Base-by-base conservation (phyloP, 2,113 vertebrate genomes). In the Xenopus tropicalis region DNA sequence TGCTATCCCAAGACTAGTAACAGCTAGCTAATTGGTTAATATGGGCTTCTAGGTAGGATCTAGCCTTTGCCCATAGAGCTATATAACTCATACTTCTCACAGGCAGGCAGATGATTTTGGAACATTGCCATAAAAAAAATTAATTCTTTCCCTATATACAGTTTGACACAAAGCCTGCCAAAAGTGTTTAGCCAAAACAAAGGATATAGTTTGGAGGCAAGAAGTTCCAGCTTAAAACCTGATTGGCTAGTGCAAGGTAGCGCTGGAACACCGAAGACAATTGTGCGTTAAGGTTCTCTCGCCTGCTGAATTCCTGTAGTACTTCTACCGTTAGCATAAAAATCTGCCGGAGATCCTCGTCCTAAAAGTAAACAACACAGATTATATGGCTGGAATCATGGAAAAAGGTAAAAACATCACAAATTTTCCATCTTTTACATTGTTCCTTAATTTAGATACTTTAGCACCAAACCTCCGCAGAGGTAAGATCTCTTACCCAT, bases 181-280 rank as follows among this genome's bases (percentile, higher is more conserved):
- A 37, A 37, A 37, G 29, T 9, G 10, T 37, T 37, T 37, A 37
- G 29, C 29, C 29, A 37, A 9, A 37, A 37, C 10, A 88, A 98
- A 98, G 95, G 97, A 99, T 99, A 99, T 99, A 87, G 90, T 98
- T 98, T 65, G 97, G 96, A 78, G 97, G 97, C 84, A 99, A 90
- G 83, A 99, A 99, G 88, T 99, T 99, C 97, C 97, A 98, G 87
- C 97, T 98, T 87, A 99, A 91, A 80, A 98, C 95, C 83, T 98
- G 96, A 86, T 98, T 99, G 85, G 97, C 95, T 64, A 99, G 91
- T 80, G 96, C 91, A 85, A 99, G 90, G 80, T 98, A 98, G 61
- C 96, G 96, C 87, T 98, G 97, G 89, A 98, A 99, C 75, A 99
- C 96, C 0, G 93, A 97, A 43, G 97, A 99, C 96, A 98, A 95